Evolutionary conservation across 1,140 invertebrate species (phyloP).

Genomic region (Bombyx mori): ASM3026992v2 NC_085118.1:7377501-7378000

Average conservation of each 20-base stretch:
- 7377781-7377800: constrained; percentile 65
- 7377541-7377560: constrained; percentile 72
- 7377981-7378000: constrained; percentile 28
- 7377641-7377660: constrained; percentile 59
- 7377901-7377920: no score
- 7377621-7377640: constrained; percentile 68
- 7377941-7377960: no score
- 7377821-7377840: constrained; percentile 39
- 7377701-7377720: constrained; percentile 70
- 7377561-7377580: constrained; percentile 66
- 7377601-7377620: constrained; percentile 65
- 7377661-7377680: constrained; percentile 70
- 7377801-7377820: constrained; percentile 50
- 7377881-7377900: no score
- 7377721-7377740: constrained; percentile 63
- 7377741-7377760: constrained; percentile 69
- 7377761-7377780: constrained; percentile 64
- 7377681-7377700: constrained; percentile 64
- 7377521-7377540: constrained; percentile 71
- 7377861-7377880: no score
- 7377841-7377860: constrained; percentile 20
- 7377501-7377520: constrained; percentile 59
- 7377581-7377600: constrained; percentile 64
- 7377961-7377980: constrained; percentile 18
- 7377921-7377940: no score